A percentile compares a stretch with the other conserved stretches of the same genome.
Conservation (phyloP, 2,113 vertebrate species). For the Sciurus niger region DNA sequence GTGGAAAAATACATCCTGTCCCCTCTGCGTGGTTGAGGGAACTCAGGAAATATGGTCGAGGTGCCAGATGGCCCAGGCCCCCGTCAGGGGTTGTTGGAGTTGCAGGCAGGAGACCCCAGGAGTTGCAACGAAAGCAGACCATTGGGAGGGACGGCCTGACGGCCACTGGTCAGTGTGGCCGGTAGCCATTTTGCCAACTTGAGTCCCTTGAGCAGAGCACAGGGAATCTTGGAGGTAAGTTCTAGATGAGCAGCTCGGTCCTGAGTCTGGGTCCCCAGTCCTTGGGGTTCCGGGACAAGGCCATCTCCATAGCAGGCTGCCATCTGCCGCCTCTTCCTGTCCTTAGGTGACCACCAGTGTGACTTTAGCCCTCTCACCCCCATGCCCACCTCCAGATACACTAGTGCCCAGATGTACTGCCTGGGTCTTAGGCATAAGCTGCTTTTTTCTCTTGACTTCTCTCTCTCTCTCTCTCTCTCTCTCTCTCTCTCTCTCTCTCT, state of each 20-base stretch:
- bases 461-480: too few relatives aligned
- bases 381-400: fast-evolving
- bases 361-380: too few relatives aligned
- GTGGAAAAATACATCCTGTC: neutral
- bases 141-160: neutral
- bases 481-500: too few relatives aligned
- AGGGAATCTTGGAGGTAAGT: neutral
- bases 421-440: neutral
- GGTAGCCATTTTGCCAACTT: neutral
- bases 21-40: neutral
- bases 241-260: neutral
- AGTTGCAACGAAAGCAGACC: neutral
- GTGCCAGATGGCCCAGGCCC: neutral
- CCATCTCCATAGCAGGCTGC: neutral
- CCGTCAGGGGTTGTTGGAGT: neutral
- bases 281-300: neutral
- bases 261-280: neutral
- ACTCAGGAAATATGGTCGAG: neutral
- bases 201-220: neutral
- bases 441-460: neutral
- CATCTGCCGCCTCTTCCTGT: fast-evolving
- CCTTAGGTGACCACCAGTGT: neutral
- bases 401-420: fast-evolving
- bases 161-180: neutral
- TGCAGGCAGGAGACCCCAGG: neutral